Conservation (phyloP, 35 echinoderm and acorn worm species). For the Lytechinus pictus region DNA sequence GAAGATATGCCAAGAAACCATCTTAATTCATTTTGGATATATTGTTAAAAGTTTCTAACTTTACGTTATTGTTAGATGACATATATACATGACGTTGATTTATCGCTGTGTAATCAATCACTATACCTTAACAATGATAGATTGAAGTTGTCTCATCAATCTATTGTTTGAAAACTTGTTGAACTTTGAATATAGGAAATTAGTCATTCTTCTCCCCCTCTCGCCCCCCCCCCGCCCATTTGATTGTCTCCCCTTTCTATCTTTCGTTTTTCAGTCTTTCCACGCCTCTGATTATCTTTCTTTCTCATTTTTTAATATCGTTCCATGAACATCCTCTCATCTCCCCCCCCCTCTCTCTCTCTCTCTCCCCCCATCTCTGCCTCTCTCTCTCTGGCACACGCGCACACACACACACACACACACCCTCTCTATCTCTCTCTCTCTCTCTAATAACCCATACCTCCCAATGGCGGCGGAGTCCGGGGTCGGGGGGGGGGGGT, state of each 20-base stretch:
- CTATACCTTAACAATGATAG: neutral
- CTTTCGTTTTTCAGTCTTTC: neutral
- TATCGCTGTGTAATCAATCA: neutral
- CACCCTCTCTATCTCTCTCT: too few relatives aligned
- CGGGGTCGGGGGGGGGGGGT: too few relatives aligned
- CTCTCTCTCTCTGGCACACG: neutral
- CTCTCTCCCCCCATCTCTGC: neutral
- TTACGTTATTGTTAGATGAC: neutral
- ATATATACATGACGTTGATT: neutral
- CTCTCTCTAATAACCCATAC: too few relatives aligned
- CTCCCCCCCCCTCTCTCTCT: neutral
- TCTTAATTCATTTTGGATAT: too few relatives aligned
- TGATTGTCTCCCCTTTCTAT: neutral
- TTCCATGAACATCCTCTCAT: too few relatives aligned
- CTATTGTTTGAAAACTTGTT: neutral
- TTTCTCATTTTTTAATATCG: too few relatives aligned
- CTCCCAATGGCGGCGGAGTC: too few relatives aligned
- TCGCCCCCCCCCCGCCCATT: too few relatives aligned
- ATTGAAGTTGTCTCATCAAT: neutral
- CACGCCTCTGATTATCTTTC: too few relatives aligned
- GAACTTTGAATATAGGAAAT: neutral
- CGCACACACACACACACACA: too few relatives aligned
- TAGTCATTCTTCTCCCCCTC: neutral
- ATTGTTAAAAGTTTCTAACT: too few relatives aligned
- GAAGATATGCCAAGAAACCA: too few relatives aligned